Percentiles rank a stretch among this genome's conserved stretches.
phyloP scores from a whole-genome alignment of 1,140 invertebrate genomes.

The Gonioctena quinquepunctata region DNA sequence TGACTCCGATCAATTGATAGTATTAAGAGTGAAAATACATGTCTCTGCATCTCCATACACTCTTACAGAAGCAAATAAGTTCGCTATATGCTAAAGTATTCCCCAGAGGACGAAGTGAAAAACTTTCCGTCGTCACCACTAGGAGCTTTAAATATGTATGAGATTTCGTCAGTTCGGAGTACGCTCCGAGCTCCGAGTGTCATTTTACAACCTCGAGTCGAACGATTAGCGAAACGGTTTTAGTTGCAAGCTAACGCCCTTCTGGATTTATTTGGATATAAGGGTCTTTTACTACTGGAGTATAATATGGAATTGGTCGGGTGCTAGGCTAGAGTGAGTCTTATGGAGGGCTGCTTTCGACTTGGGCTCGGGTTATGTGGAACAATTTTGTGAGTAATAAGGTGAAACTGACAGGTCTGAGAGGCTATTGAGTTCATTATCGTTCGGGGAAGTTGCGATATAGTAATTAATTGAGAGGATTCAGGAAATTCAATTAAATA shows the following conservation, averaged over 20 bases:
- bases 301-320: background rate
- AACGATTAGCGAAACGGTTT: constrained; percentile 16
- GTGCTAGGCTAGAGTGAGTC: background rate
- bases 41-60: background rate
- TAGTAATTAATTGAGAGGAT: background rate
- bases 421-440: background rate
- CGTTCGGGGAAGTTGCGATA: background rate
- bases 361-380: background rate
- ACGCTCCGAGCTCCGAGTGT: constrained; percentile 7
- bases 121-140: background rate
- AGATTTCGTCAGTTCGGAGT: constrained; percentile 7
- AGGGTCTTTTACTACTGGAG: background rate
- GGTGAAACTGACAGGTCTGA: background rate
- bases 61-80: background rate
- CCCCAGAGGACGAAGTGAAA: background rate
- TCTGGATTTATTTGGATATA: constrained; percentile 12
- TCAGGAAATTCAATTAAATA: background rate
- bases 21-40: no score
- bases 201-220: constrained; percentile 12
- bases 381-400: background rate
- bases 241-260: constrained; percentile 11
- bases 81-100: background rate
- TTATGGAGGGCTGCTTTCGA: background rate
- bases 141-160: constrained; percentile 13
- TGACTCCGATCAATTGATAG: no score